Base-by-base conservation (phyloP, 2,888 invertebrate species). In the Ferdinandea cuprea region DNA sequence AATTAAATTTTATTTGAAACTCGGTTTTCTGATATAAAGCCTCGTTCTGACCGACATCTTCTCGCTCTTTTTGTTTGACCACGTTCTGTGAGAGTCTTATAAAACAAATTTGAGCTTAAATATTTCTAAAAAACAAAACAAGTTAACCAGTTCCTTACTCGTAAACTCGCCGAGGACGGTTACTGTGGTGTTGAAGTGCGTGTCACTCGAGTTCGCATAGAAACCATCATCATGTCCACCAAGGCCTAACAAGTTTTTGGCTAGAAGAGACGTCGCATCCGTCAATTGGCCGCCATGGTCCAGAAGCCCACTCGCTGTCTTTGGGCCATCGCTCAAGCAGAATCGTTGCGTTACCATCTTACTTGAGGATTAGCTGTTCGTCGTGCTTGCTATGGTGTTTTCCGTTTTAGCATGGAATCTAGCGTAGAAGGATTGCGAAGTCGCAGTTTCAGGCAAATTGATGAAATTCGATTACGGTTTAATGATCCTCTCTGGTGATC, bases 401-500 rank as follows among this genome's bases (percentile, higher is more conserved):
- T 99, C 85, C 94, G 99, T 79, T 99, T 98, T 92, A 99, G 99
- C 91, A 99, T 99, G 98, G 98, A 99, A 91, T 97, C 96, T 78
- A 97, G 97, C 21, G 98, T 98, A n/a, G 54, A 96, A 97, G 88
- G 99, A 99, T 86, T 99, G 99, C 88, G 99, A 99, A 91, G 99
- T 99, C 0, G 99, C 99, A 1, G 99, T 99, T 1, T 99, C 98
- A 65, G 99, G 99, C 85, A 99, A 99, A 92, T 94, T 99, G 86
- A 99, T 99, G 99, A 99, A 99, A 92, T 99, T 99, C 91, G 98
- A 99, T 40, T 99, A 99, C 89, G 99, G 99, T 85, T 94, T 99
- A 81, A 99, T 99, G 99, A 99, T 99, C 91, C 99, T 99, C 93
- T 98, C 98, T 87, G 99, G 99, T 90, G 98, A 99, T 92, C 99